Evolutionary conservation across 2,113 vertebrate species (phyloP).

Genomic region (Etia nguti): DNA sequence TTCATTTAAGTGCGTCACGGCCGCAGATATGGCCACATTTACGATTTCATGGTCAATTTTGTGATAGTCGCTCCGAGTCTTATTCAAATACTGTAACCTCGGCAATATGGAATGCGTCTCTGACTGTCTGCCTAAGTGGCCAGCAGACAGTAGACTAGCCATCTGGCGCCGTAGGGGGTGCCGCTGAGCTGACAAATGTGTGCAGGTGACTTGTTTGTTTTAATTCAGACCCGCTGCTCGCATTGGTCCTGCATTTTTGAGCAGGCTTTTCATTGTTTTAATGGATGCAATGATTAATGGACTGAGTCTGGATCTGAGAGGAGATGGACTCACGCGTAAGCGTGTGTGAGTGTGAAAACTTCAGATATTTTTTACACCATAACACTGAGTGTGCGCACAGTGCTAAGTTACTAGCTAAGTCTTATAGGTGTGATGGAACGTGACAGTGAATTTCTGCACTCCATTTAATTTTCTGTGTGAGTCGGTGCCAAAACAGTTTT

Average conservation of each 20-base stretch:
- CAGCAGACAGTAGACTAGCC: not conserved
- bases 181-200: not conserved
- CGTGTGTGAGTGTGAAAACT: not conserved
- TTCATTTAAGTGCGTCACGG: not conserved
- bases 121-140: not conserved
- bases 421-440: not conserved
- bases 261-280: not conserved
- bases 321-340: not conserved
- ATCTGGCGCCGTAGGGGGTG: slow-evolving; percentile 13
- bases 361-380: not conserved
- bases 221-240: not conserved
- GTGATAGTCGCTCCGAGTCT: not conserved
- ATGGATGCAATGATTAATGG: not conserved
- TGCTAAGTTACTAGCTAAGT: not conserved
- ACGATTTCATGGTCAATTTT: not conserved
- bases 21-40: not conserved
- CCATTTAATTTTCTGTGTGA: not conserved
- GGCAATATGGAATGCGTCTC: slow-evolving; percentile 8
- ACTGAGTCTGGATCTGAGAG: not conserved
- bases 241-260: not conserved
- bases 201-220: slow-evolving; percentile 10
- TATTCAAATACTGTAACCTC: not conserved
- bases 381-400: not conserved
- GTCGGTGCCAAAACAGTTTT: not conserved
- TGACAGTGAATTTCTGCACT: not conserved